Base-by-base conservation (phyloP, 2,797 vertebrate genomes). In the Uromys caudimaculatus region DNA sequence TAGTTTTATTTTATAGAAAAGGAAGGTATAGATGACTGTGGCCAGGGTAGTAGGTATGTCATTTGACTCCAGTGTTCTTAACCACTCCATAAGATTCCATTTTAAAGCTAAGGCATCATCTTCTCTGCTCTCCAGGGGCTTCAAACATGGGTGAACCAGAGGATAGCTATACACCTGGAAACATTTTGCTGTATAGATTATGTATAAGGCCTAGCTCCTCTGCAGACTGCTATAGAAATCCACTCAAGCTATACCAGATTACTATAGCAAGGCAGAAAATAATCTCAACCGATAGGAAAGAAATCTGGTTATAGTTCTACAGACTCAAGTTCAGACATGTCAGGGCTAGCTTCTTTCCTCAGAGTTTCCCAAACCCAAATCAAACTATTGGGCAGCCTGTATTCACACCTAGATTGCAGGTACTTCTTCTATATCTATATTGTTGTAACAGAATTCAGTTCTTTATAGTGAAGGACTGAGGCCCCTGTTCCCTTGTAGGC, bases 91-190 rank as follows among this genome's bases (percentile, higher is more conserved):
- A n/a, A 2, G 1, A 32, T 32, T n/a, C 23, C 29, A 4, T 84
- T 17, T 67, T 14, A 32, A 3, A 19, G n/a, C 6, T 0, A n/a
- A 94, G 35, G 24, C 19, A 17, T 3, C 6, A 8, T 24, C 19
- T 47, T n/a, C 17, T n/a, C 76, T 19, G 13, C n/a, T 32, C 64
- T 6, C 21, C 14, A 89, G 62, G 41, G 77, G 4, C 69, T 83
- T 67, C 9, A 14, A 3, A 21, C 50, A 41, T 11, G 0, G 41
- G 2, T 1, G 1, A 56, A 11, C 12, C 0, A 16, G 47, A 75
- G 23, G 2, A 3, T 14, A 58, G 4, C 41, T 13, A 6, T 60
- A 38, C 1, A 47, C n/a, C 60, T 23, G n/a, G 84, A 83, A 89
- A 69, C 3, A 41, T 12, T 47, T 41, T 17, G 0, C 69, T 50